phyloP scores from a whole-genome alignment of 2,888 invertebrate species.

The Slavum lentiscoides region DNA sequence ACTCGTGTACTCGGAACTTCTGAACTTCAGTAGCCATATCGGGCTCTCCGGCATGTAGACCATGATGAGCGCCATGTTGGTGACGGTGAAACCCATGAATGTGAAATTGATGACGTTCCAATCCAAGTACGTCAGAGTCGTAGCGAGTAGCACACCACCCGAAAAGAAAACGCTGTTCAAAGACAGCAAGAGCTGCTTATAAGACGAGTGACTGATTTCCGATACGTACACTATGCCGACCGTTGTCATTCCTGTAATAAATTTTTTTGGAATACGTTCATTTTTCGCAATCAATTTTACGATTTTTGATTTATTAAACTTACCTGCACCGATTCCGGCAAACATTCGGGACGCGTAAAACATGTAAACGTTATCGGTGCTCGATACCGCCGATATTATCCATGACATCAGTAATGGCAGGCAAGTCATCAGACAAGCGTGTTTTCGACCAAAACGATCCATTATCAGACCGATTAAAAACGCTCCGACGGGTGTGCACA shows the following conservation, averaged over 20 bases:
- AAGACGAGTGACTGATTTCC: slow-evolving; percentile 64
- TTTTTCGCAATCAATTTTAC: too few species aligned
- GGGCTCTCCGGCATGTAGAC: slow-evolving; percentile 65
- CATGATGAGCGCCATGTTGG: slow-evolving; percentile 59
- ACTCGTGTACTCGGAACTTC: slow-evolving; percentile 21
- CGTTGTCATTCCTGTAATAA: slow-evolving; percentile 62
- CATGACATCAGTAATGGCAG: slow-evolving; percentile 63
- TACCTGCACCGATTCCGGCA: slow-evolving; percentile 64
- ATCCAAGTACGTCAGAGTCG: slow-evolving; percentile 61
- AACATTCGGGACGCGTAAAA: slow-evolving; percentile 64
- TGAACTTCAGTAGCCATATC: slow-evolving; percentile 62
- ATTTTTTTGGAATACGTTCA: not conserved
- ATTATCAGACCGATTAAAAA: slow-evolving; percentile 64
- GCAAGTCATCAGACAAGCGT: slow-evolving; percentile 61
- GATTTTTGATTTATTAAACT: not conserved
- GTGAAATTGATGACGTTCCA: slow-evolving; percentile 64
- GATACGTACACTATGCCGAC: slow-evolving; percentile 65
- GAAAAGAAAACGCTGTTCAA: slow-evolving; percentile 66
- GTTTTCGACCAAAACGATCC: slow-evolving; percentile 65
- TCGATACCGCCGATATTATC: slow-evolving; percentile 62
- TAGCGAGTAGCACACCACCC: slow-evolving; percentile 65
- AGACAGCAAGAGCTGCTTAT: slow-evolving; percentile 64
- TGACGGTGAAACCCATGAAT: slow-evolving; percentile 59
- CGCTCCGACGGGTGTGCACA: slow-evolving; percentile 65
- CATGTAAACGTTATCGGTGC: slow-evolving; percentile 58